Percentiles rank a stretch among this genome's conserved stretches.
Conservation (phyloP, 2,113 vertebrate genomes). For the Alces alces region DNA sequence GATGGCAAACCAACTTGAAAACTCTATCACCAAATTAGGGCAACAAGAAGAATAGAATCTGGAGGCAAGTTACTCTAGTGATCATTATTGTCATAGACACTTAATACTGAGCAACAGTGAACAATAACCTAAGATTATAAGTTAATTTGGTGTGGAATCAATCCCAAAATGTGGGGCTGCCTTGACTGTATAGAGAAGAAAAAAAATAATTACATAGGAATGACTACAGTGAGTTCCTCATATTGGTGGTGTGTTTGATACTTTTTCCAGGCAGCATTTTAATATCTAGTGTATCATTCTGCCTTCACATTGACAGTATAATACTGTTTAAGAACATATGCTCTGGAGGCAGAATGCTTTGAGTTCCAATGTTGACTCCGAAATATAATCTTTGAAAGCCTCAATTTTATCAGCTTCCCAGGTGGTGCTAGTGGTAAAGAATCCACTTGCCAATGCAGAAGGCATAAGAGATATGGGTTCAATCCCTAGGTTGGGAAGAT, state of each 20-base stretch:
- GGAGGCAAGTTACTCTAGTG: neutral
- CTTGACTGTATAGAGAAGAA: neutral
- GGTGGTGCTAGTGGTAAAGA: neutral
- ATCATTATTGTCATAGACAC: neutral
- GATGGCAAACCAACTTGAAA: constrained; percentile 15
- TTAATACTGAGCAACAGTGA: constrained; percentile 16
- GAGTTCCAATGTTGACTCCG: neutral
- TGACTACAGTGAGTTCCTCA: neutral
- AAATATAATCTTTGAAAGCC: neutral
- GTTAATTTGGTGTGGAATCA: constrained; percentile 25
- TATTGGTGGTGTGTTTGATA: neutral
- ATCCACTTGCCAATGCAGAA: neutral
- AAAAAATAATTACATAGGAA: neutral
- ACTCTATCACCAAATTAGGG: neutral
- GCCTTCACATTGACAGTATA: neutral
- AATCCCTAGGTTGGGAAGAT: neutral
- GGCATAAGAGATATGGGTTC: neutral
- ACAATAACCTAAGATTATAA: neutral
- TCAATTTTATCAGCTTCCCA: neutral
- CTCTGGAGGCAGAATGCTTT: neutral
- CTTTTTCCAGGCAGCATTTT: neutral
- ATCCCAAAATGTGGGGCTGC: neutral
- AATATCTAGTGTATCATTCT: neutral
- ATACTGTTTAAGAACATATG: neutral
- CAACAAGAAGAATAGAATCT: neutral